Evolutionary conservation across 2,888 invertebrate genomes (phyloP), one percentile per base, ranked within the genome.

Genomic region (Eupelmus urozonus): DNA sequence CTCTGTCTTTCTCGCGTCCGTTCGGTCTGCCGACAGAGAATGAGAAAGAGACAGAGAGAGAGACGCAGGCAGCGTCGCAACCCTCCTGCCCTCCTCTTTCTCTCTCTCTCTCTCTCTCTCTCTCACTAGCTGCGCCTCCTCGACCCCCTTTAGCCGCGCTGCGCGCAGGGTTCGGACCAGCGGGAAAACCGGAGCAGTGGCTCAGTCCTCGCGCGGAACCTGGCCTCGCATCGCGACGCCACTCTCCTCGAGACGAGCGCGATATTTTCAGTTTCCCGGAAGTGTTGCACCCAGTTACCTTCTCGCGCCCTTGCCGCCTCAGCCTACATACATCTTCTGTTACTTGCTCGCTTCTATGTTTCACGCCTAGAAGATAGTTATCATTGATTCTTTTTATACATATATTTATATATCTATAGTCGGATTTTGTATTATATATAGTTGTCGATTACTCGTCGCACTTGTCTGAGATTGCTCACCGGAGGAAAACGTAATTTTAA

Each of bases 171-270:
- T n/a, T n/a, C 75, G 40, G 60, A 60, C 27, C 66, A 60, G 27
- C 23, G 55, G 62, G 75, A 69, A 74, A 80, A 66, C 71, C 73
- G 69, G 77, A 77, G 76, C 77, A 80, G 62, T 42, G 60, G 81
- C 81, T 67, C 84, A 84, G 84, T 84, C 77, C 80, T 81, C 81
- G 81, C 81, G 77, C n/a, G n/a, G n/a, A 81, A 79, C 74, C 69
- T 74, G 73, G 79, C 81, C 71, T 42, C 71, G 66, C 34, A 51
- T 57, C 45, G 57, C 20, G 34, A 5, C 77, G 69, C 53, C 27
- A n/a, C 16, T 27, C n/a, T n/a, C n/a, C n/a, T n/a, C n/a, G n/a
- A n/a, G n/a, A n/a, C n/a, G n/a, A n/a, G n/a, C n/a, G n/a, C n/a
- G n/a, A n/a, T n/a, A n/a, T n/a, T n/a, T n/a, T n/a, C n/a, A n/a